phyloP scores from a whole-genome alignment of 1,140 invertebrate genomes.

The Diploscapter pachys region DNA sequence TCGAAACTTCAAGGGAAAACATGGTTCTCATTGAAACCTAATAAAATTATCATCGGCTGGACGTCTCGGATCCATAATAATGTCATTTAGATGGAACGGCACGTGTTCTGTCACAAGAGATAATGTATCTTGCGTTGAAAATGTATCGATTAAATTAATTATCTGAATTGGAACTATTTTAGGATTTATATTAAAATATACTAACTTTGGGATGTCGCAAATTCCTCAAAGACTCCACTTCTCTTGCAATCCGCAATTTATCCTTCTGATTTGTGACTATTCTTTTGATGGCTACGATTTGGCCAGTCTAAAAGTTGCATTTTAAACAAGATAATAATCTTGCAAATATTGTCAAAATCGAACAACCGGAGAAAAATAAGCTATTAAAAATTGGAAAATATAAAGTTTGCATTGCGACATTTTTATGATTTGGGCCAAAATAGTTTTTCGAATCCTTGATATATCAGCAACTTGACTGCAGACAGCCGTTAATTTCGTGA shows the following conservation, averaged over 20 bases:
- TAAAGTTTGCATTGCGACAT: no score
- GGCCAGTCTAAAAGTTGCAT: slow-evolving; percentile 3
- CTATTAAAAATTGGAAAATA: no score
- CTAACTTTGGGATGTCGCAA: slow-evolving; percentile 21
- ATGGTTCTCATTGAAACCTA: neutral
- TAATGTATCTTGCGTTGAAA: slow-evolving; percentile 12
- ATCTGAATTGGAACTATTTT: slow-evolving; percentile 3
- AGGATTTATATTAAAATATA: neutral
- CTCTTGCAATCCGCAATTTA: slow-evolving; percentile 2
- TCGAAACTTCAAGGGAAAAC: neutral
- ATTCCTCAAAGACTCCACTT: slow-evolving; percentile 13
- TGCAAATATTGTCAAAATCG: no score
- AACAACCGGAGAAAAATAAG: no score
- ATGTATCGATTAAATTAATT: slow-evolving; percentile 21
- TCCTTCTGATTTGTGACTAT: slow-evolving; percentile 9
- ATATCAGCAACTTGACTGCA: no score
- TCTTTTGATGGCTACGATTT: slow-evolving; percentile 23
- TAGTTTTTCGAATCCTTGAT: no score
- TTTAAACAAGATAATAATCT: no score
- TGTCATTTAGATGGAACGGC: slow-evolving; percentile 14
- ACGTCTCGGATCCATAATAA: slow-evolving; percentile 12
- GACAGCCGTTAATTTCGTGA: no score
- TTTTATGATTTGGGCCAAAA: no score
- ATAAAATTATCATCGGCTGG: slow-evolving; percentile 18
- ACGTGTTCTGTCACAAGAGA: slow-evolving; percentile 25